phyloP scores from a whole-genome alignment of 1,140 invertebrate genomes.

The Drosophila auraria region DNA sequence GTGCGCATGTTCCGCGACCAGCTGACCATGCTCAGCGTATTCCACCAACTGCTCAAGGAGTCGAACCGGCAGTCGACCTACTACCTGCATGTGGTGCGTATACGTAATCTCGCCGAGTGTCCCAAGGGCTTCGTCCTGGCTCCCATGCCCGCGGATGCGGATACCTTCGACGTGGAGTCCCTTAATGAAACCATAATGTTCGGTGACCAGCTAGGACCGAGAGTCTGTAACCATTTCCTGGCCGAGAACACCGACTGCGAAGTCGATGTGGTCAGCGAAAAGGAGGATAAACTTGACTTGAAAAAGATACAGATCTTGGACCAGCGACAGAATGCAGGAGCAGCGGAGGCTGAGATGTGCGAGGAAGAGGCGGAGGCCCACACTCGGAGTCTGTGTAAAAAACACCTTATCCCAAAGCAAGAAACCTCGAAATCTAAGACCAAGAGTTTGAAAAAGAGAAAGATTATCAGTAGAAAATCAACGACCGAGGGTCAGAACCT shows the following conservation, averaged over 20 bases:
- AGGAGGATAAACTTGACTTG: too few species aligned
- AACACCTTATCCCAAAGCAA: not conserved
- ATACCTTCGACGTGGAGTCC: slow-evolving; percentile 37
- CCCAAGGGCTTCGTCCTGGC: slow-evolving; percentile 26
- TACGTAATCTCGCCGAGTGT: slow-evolving; percentile 55
- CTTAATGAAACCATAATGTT: slow-evolving; percentile 64
- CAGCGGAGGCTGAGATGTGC: too few species aligned
- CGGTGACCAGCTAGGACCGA: slow-evolving; percentile 22
- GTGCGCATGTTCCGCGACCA: slow-evolving; percentile 74
- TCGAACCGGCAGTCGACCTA: slow-evolving; percentile 60
- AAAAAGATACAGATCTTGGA: slow-evolving; percentile 17
- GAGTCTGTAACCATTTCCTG: slow-evolving; percentile 19
- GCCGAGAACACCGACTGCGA: slow-evolving; percentile 63
- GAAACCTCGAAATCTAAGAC: not conserved
- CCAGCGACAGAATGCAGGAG: not conserved
- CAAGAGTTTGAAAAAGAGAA: not conserved
- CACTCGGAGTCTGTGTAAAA: not conserved
- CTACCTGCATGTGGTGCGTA: slow-evolving; percentile 56
- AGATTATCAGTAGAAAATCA: not conserved
- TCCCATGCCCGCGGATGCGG: slow-evolving; percentile 3
- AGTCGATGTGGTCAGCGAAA: slow-evolving; percentile 13
- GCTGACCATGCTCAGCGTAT: slow-evolving; percentile 60
- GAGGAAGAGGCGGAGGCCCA: too few species aligned
- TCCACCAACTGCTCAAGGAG: slow-evolving; percentile 70
- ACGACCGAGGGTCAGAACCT: too few species aligned